Evolutionary conservation across 2,113 vertebrate genomes (phyloP).

Genomic region (Zosterops japonicus): DNA sequence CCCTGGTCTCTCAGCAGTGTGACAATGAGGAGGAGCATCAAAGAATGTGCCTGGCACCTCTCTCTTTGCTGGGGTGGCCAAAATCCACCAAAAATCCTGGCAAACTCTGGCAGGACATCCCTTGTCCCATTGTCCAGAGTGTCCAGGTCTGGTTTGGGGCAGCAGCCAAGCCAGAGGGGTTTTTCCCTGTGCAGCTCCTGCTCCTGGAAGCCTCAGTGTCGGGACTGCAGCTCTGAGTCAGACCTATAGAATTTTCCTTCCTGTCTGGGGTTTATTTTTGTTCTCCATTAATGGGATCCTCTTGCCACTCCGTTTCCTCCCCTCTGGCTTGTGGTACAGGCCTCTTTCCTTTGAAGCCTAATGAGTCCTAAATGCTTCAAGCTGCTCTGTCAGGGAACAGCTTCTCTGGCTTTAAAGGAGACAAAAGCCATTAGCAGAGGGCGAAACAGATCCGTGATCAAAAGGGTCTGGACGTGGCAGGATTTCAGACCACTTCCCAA

Average conservation of each 20-base stretch:
- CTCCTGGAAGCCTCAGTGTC: background rate
- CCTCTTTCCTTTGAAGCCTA: constrained; percentile 56
- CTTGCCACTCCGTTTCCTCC: constrained; percentile 36
- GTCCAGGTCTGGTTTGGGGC: background rate
- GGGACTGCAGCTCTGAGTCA: constrained; percentile 52
- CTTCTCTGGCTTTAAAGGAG: background rate
- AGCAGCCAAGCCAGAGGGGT: background rate
- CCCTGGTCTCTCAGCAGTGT: background rate
- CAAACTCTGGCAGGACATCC: background rate
- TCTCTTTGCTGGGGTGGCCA: background rate
- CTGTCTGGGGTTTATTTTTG: constrained; percentile 63
- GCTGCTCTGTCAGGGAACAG: constrained; percentile 22
- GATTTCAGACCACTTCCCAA: background rate
- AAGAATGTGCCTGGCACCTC: background rate
- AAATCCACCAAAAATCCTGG: too few species aligned
- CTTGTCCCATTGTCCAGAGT: background rate
- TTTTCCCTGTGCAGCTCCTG: background rate
- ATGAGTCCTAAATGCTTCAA: constrained; percentile 63
- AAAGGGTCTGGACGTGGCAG: background rate
- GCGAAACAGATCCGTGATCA: constrained; percentile 7
- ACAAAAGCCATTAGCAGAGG: constrained; percentile 51
- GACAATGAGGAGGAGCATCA: accelerated
- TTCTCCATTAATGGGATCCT: constrained; percentile 52
- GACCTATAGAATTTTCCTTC: constrained; percentile 66
- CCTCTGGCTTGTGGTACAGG: background rate